phyloP scores from a whole-genome alignment of 1,140 invertebrate species.

The Drosophila sechellia region DNA sequence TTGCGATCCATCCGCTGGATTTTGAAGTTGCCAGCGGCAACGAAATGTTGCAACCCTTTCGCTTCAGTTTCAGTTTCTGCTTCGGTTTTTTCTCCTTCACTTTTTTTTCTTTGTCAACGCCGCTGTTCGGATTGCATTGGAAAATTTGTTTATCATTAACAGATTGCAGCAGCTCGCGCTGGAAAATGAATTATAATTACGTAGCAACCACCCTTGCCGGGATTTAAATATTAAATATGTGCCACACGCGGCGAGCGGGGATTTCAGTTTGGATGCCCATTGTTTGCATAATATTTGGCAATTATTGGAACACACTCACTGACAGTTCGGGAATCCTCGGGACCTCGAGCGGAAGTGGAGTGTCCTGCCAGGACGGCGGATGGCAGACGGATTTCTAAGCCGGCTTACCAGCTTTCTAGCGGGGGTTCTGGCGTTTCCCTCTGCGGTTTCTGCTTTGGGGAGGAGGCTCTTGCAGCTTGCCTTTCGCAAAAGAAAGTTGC shows the following conservation, averaged over 20 bases:
- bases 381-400: slow-evolving; percentile 50
- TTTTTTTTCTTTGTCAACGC: slow-evolving; percentile 21
- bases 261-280: slow-evolving; percentile 64
- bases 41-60: slow-evolving; percentile 65
- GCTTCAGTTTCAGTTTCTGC: slow-evolving; percentile 6
- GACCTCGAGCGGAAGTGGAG: slow-evolving; percentile 5
- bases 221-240: slow-evolving; percentile 79
- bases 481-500: slow-evolving; percentile 52
- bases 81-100: neutral
- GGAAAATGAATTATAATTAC: slow-evolving; percentile 82
- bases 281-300: slow-evolving; percentile 84
- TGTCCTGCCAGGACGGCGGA: slow-evolving; percentile 42
- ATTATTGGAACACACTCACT: slow-evolving; percentile 78
- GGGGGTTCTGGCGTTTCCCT: neutral
- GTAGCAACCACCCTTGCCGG: slow-evolving; percentile 25
- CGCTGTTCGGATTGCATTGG: slow-evolving; percentile 41
- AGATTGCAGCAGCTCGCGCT: slow-evolving; percentile 53
- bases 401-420: slow-evolving; percentile 62
- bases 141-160: slow-evolving; percentile 83
- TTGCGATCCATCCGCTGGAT: neutral
- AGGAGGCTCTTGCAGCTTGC: slow-evolving; percentile 42
- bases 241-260: slow-evolving; percentile 73
- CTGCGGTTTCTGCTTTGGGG: slow-evolving; percentile 1
- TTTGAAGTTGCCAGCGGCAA: slow-evolving; percentile 40
- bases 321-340: slow-evolving; percentile 44